phyloP scores from a whole-genome alignment of 2,797 vertebrate species.

The Trachurus trachurus region DNA sequence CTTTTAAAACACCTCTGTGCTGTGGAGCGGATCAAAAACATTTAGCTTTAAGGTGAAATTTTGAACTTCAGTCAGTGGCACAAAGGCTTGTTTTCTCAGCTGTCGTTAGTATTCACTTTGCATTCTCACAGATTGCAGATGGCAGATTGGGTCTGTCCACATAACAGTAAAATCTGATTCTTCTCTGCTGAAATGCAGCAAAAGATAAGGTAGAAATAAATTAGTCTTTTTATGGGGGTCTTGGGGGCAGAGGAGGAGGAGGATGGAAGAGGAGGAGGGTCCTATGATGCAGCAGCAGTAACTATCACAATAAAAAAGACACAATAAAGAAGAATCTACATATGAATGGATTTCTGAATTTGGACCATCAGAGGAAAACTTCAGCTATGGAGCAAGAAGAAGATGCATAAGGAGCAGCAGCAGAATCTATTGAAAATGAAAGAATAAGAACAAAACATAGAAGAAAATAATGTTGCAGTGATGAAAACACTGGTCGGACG shows the following conservation, averaged over 20 bases:
- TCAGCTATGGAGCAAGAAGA: neutral
- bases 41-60: constrained; percentile 4
- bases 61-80: neutral
- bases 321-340: constrained; percentile 20
- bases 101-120: constrained; percentile 48
- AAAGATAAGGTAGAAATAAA: constrained; percentile 50
- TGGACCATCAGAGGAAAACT: constrained; percentile 9
- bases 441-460: too few relatives aligned
- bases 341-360: constrained; percentile 21
- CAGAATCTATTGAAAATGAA: neutral
- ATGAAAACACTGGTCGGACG: neutral
- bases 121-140: neutral
- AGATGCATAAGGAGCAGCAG: neutral
- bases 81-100: constrained; percentile 14
- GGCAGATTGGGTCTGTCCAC: constrained; percentile 21
- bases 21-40: neutral
- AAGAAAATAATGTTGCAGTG: neutral
- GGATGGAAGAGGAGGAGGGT: too few relatives aligned
- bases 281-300: constrained; percentile 11
- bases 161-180: constrained; percentile 42
- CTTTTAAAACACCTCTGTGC: neutral
- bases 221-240: constrained; percentile 5
- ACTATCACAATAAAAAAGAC: neutral
- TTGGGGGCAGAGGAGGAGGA: neutral
- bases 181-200: constrained; percentile 37